Conservation (phyloP, 1,140 invertebrate genomes). For the Euborellia annulipes region DNA sequence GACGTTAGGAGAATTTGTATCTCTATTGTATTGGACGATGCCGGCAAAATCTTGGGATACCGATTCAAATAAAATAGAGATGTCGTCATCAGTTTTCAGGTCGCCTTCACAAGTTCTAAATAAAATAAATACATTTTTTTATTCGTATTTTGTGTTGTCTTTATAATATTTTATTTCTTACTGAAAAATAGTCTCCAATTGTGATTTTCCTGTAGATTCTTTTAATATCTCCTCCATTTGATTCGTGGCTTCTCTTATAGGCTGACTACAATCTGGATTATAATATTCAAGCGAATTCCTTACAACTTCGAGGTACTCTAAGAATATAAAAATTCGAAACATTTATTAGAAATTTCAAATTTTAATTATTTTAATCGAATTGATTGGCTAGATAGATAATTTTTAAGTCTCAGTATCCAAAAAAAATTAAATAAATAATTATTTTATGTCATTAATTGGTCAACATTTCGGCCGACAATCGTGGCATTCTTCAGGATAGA, state of each 20-base stretch:
- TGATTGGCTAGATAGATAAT: too few species aligned
- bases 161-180: too few species aligned
- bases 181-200: slow-evolving; percentile 18
- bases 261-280: slow-evolving; percentile 41
- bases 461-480: too few species aligned
- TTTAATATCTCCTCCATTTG: slow-evolving; percentile 46
- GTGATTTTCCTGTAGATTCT: slow-evolving; percentile 15
- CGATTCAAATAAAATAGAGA: slow-evolving; percentile 62
- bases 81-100: slow-evolving; percentile 37
- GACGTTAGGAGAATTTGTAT: slow-evolving; percentile 60
- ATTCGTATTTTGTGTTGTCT: too few species aligned
- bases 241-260: slow-evolving; percentile 43
- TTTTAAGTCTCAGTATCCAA: too few species aligned
- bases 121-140: too few species aligned
- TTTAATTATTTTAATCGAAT: too few species aligned
- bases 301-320: slow-evolving; percentile 63
- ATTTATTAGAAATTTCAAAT: too few species aligned
- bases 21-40: slow-evolving; percentile 89
- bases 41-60: slow-evolving; percentile 72
- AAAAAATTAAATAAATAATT: too few species aligned
- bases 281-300: slow-evolving; percentile 44
- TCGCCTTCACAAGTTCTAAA: slow-evolving; percentile 33
- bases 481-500: too few species aligned
- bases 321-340: slow-evolving; percentile 26
- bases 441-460: too few species aligned